Conservation (phyloP, 2,888 invertebrate species). For the Harpagoxenus sublaevis region DNA sequence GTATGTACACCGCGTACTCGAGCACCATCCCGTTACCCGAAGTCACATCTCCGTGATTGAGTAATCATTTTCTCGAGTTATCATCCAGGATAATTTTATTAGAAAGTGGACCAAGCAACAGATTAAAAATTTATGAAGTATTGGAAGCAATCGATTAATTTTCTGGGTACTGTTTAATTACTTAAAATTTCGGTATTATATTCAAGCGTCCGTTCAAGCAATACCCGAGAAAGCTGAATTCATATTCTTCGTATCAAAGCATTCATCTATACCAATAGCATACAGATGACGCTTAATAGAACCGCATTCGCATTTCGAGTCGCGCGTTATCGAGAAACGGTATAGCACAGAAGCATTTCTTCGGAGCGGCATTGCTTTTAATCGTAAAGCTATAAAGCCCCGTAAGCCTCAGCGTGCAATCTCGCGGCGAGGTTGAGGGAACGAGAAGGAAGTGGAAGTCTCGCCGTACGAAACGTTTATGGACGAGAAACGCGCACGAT, state of each 20-base stretch:
- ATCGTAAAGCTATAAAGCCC: slow-evolving; percentile 40
- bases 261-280: background rate
- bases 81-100: background rate
- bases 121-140: background rate
- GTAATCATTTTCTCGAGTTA: background rate
- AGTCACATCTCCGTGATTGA: background rate
- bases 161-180: background rate
- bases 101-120: background rate
- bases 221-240: background rate
- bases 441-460: slow-evolving; percentile 13
- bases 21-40: background rate
- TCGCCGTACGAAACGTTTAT: slow-evolving; percentile 43
- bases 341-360: background rate
- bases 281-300: background rate
- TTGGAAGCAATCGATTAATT: background rate
- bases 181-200: background rate
- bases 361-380: slow-evolving; percentile 29
- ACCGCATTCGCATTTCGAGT: slow-evolving; percentile 6
- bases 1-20: background rate
- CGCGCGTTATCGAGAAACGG: slow-evolving; percentile 3
- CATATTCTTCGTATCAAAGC: background rate
- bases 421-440: slow-evolving; percentile 9
- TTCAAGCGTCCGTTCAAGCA: background rate
- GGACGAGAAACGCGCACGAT: slow-evolving; percentile 49
- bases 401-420: slow-evolving; percentile 25